Conservation (phyloP, 2,797 vertebrate species). For the Betta splendens region DNA sequence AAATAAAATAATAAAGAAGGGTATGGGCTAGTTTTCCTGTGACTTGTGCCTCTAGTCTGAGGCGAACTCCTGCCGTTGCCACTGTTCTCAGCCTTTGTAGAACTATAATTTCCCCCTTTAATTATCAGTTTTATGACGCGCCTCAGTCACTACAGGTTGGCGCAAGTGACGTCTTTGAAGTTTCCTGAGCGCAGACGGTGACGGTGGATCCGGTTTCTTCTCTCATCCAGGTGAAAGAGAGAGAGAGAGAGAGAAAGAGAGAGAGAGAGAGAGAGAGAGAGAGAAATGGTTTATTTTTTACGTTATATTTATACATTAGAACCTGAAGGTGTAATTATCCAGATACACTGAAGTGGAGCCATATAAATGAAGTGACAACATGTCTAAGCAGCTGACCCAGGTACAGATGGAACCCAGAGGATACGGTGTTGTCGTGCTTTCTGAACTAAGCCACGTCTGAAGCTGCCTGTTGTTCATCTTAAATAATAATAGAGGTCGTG, state of each 20-base stretch:
- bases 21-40: neutral
- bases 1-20: too few relatives aligned
- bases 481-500: neutral
- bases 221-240: neutral
- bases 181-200: conserved; percentile 3
- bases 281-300: too few relatives aligned
- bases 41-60: neutral
- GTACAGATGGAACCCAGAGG: too few relatives aligned
- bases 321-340: too few relatives aligned
- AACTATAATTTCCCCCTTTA: conserved; percentile 22
- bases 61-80: neutral
- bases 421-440: too few relatives aligned
- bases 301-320: too few relatives aligned
- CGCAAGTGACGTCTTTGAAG: conserved; percentile 8
- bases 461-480: too few relatives aligned
- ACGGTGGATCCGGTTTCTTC: neutral
- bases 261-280: too few relatives aligned
- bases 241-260: neutral
- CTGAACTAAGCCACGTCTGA: too few relatives aligned
- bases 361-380: too few relatives aligned
- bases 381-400: too few relatives aligned
- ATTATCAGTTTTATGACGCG: conserved; percentile 23
- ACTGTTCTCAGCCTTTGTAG: neutral
- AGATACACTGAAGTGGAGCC: too few relatives aligned
- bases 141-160: conserved; percentile 8